These are phyloP conservation scores for Polyergus mexicanus DNA, from an alignment of 1,140 invertebrate genomes.

Conservation along the genomic window DNA sequence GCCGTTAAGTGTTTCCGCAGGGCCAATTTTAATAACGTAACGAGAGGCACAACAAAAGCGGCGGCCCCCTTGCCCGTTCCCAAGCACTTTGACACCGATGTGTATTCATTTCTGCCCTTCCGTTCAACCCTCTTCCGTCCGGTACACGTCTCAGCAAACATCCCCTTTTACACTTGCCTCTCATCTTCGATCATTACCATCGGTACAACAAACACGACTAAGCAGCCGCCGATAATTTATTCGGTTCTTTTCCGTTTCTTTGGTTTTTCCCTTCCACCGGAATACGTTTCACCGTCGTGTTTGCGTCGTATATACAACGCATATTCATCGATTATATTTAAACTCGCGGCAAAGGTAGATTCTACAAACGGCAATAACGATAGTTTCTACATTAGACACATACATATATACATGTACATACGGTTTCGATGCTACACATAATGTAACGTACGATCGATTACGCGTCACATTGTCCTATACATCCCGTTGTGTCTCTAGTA, in stretches of 20 bases:
- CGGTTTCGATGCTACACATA: constrained; percentile 3
- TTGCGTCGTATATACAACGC: background rate
- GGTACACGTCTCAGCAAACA: constrained; percentile 27
- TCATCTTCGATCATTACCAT: constrained; percentile 30
- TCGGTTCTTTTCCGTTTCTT: background rate
- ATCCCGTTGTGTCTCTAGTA: background rate
- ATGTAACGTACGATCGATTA: constrained; percentile 38
- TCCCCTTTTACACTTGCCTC: constrained; percentile 59
- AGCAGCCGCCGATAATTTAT: constrained; percentile 28
- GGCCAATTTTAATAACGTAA: constrained; percentile 80
- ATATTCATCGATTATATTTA: constrained; percentile 36
- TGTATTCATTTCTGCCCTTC: constrained; percentile 43
- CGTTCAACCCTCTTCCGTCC: constrained; percentile 23
- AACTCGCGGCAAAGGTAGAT: background rate
- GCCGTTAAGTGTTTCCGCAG: constrained; percentile 72
- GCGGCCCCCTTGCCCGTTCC: constrained; percentile 41
- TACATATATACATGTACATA: no score
- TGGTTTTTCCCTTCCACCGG: background rate
- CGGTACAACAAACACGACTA: constrained; percentile 27
- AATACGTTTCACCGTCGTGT: background rate
- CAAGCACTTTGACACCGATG: constrained; percentile 69
- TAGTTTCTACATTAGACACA: background rate
- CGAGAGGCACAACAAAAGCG: constrained; percentile 71
- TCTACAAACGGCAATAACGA: constrained; percentile 39
- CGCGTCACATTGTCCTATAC: background rate